Evolutionary conservation across 2,888 invertebrate genomes (phyloP).

Genomic region (Cistogaster globosa): DNA sequence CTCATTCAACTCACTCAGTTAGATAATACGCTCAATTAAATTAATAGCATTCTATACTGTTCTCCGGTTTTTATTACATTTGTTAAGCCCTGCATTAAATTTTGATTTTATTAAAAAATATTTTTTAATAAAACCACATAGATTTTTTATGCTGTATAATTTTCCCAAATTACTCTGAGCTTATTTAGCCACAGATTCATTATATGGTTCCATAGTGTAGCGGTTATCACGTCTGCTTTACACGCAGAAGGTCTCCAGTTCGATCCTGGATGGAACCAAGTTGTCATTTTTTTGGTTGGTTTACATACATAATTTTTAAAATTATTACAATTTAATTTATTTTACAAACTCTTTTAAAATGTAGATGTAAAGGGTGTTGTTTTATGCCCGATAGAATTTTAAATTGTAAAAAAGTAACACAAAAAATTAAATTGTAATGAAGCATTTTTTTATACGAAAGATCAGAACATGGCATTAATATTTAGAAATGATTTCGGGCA

Average conservation of each 20-base stretch:
- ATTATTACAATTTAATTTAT: no score
- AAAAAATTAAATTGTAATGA: no score
- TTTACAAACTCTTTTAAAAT: no score
- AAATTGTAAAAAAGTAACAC: no score
- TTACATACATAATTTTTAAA: no score
- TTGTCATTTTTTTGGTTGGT: no score
- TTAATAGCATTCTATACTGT: background rate
- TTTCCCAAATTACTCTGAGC: no score
- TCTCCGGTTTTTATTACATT: background rate
- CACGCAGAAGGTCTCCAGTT: constrained; percentile 84
- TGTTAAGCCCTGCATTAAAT: background rate
- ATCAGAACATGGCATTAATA: no score
- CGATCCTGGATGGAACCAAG: constrained; percentile 80
- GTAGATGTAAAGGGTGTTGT: no score
- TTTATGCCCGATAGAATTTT: no score
- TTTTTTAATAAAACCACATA: background rate
- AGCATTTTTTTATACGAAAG: no score
- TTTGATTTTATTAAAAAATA: background rate
- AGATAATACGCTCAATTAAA: constrained; percentile 19
- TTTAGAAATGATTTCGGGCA: no score
- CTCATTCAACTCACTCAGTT: constrained; percentile 22
- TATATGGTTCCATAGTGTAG: constrained; percentile 83
- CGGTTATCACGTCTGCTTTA: constrained; percentile 84
- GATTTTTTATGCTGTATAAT: background rate
- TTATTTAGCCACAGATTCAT: fast-evolving